Percentiles rank a stretch among this genome's conserved stretches.
These are phyloP conservation scores for Strix occidentalis DNA, from an alignment of 2,797 vertebrate genomes.

Conservation along the genomic window DNA sequence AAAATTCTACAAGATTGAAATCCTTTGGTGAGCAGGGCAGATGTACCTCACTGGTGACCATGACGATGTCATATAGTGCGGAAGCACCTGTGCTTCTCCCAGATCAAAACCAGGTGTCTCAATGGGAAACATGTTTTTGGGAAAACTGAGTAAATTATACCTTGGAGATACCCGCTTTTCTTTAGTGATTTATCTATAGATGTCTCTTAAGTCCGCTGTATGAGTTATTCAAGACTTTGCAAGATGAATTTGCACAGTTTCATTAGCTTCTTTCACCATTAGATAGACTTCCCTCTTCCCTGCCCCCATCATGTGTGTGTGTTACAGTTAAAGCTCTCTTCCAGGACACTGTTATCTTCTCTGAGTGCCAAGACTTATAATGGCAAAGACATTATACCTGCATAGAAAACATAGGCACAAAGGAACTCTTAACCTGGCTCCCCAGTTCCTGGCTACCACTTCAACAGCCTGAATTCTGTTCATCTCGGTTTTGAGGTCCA, in stretches of 20 bases:
- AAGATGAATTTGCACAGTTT: background rate
- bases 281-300: background rate
- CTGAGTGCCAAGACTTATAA: background rate
- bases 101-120: background rate
- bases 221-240: background rate
- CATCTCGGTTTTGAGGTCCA: background rate
- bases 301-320: accelerated
- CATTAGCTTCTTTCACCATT: background rate
- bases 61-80: accelerated
- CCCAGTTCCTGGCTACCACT: background rate
- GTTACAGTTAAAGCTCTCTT: background rate
- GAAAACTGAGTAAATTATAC: background rate
- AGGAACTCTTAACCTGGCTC: background rate
- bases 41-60: background rate
- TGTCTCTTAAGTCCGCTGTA: background rate
- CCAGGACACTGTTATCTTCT: background rate
- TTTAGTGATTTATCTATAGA: background rate
- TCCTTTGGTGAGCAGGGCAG: background rate
- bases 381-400: background rate
- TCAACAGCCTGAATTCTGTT: background rate
- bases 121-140: background rate
- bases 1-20: background rate
- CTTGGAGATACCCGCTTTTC: background rate
- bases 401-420: background rate
- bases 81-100: background rate